Evolutionary conservation across 2,113 vertebrate species (phyloP).

Genomic region (Python bivittatus): DNA sequence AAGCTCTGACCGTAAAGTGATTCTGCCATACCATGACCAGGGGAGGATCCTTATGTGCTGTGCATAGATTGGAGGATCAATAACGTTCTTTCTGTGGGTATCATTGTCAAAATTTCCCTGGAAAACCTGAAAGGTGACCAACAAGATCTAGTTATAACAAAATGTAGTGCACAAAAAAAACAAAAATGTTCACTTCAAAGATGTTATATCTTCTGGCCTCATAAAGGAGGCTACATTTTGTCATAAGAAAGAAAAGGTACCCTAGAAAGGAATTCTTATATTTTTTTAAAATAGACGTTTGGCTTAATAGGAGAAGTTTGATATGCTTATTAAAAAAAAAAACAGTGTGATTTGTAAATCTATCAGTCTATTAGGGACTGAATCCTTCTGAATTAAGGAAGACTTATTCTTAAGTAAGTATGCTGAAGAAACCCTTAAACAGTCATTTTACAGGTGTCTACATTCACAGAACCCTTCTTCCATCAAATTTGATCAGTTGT

Average conservation of each 20-base stretch:
- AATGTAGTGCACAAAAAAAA: background rate
- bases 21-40: slow-evolving; percentile 98
- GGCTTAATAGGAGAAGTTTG: background rate
- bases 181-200: background rate
- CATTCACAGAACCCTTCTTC: background rate
- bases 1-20: slow-evolving; percentile 93
- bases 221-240: background rate
- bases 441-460: background rate
- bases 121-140: slow-evolving; percentile 83
- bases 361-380: background rate
- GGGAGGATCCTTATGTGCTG: slow-evolving; percentile 91
- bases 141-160: background rate
- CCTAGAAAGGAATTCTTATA: background rate
- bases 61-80: slow-evolving; percentile 90
- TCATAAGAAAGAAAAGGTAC: background rate
- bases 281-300: background rate
- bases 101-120: slow-evolving; percentile 99
- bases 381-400: background rate
- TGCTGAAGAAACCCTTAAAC: background rate
- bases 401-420: background rate
- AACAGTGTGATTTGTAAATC: background rate
- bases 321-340: background rate
- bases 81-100: slow-evolving; percentile 97
- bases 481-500: background rate
- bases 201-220: background rate